Evolutionary conservation across 2,113 vertebrate genomes (phyloP).

Genomic region (Astatoreochromis straeleni): DNA sequence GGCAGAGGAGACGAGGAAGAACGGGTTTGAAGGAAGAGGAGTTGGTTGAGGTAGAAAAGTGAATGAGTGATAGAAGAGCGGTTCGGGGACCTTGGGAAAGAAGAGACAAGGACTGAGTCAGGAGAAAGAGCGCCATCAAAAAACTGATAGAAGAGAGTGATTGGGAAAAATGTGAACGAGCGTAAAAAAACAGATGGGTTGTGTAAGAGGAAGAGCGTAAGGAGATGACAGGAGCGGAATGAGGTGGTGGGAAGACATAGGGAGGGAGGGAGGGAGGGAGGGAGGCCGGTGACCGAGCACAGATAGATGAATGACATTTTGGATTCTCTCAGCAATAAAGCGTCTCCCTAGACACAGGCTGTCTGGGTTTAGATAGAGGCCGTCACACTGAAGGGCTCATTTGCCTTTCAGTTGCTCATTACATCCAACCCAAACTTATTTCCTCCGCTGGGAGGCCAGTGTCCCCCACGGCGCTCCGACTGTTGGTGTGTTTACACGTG

Average conservation of each 20-base stretch:
- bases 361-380: slow-evolving; percentile 55
- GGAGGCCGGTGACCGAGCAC: background rate
- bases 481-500: background rate
- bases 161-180: background rate
- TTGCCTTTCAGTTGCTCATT: slow-evolving; percentile 66
- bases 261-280: background rate
- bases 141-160: background rate
- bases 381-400: slow-evolving; percentile 59
- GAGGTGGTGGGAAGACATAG: background rate
- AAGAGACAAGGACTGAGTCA: background rate
- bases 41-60: background rate
- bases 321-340: slow-evolving; percentile 63
- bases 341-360: slow-evolving; percentile 49
- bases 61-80: background rate
- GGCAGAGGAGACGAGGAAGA: background rate
- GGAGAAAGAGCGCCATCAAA: background rate
- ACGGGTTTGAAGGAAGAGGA: background rate
- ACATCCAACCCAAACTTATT: slow-evolving; percentile 51
- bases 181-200: background rate
- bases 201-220: background rate
- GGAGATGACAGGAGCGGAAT: slow-evolving; percentile 25
- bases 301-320: slow-evolving; percentile 62
- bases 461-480: background rate
- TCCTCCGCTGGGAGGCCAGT: slow-evolving; percentile 17
- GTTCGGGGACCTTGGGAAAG: background rate